Base-by-base conservation (phyloP, 1,140 invertebrate genomes). In the Drosophila arawakana region DNA sequence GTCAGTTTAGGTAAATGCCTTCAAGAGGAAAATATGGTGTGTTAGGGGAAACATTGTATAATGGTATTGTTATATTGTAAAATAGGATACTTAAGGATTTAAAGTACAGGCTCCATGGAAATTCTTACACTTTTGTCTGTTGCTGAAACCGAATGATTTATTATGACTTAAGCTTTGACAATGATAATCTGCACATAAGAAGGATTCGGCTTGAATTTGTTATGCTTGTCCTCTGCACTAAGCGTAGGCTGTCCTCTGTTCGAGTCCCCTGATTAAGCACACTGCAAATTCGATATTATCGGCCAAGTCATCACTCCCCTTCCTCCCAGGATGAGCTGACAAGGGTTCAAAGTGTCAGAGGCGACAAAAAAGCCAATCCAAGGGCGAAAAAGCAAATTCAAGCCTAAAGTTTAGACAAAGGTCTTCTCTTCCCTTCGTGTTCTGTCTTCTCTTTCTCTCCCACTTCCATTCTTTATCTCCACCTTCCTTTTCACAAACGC, bases 381-480 rank as follows among this genome's bases (percentile, higher is more conserved):
- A 49, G 44, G 69, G 44, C 63, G 55, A 47, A 41, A 47, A 69
- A 61, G 58, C 66, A 69, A 69, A 44, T 49, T 74, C 50, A 25
- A 65, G 57, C 58, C 58, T 35, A 74, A 62, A 68, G 71, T 73
- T 73, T 68, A 74, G 57, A 69, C 72, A 69, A 74, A 74, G 58
- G 71, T 60, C 71, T 25, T n/a, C 34, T n/a, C 43, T 49, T 30
- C 34, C 9, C 58, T 2, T 7, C 8, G 3, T 3, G 6, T 43
- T 35, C 35, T 18, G 35, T 3, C 13, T 39, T 1, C 4, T 43
- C 25, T 18, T 44, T 37, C 18, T 34, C 47, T n/a, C 46, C 13
- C 6, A 25, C 34, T 30, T 1, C 6, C 7, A 13, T 13, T 35
- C 35, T 18, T 47, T 6, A 18, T 10, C 3, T 37, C 25, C 25